phyloP scores from a whole-genome alignment of 2,888 invertebrate species.

The Limenitis arthemis region DNA sequence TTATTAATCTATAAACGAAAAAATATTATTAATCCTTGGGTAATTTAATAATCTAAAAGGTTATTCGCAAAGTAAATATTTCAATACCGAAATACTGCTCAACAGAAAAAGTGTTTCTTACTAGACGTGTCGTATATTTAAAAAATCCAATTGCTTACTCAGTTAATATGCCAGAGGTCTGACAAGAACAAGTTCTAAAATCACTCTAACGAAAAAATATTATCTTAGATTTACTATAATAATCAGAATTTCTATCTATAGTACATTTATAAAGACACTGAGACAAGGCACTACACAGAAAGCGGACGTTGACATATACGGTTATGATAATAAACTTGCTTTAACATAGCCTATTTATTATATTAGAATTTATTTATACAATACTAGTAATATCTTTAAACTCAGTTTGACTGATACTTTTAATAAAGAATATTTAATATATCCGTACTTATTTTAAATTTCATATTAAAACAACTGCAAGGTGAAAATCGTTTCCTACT shows the following conservation, averaged over 20 bases:
- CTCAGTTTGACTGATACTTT: too few species aligned
- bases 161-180: conserved; percentile 56
- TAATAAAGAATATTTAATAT: too few species aligned
- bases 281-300: neutral
- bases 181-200: conserved; percentile 68
- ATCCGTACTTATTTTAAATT: too few species aligned
- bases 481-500: too few species aligned
- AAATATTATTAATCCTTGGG: too few species aligned
- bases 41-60: too few species aligned
- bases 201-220: conserved; percentile 64
- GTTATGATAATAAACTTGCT: neutral
- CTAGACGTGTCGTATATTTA: too few species aligned
- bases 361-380: neutral
- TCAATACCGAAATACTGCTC: too few species aligned
- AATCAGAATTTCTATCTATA: neutral
- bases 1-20: too few species aligned
- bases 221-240: conserved; percentile 27
- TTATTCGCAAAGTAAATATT: too few species aligned
- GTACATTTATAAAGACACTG: neutral
- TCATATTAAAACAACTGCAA: too few species aligned
- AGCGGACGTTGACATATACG: neutral
- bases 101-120: too few species aligned
- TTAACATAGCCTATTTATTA: neutral
- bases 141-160: conserved; percentile 23
- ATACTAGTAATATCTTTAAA: neutral